Evolutionary conservation across 2,888 invertebrate species (phyloP), one percentile per base, ranked within the genome.

Genomic region (Synergus itoensis): DNA sequence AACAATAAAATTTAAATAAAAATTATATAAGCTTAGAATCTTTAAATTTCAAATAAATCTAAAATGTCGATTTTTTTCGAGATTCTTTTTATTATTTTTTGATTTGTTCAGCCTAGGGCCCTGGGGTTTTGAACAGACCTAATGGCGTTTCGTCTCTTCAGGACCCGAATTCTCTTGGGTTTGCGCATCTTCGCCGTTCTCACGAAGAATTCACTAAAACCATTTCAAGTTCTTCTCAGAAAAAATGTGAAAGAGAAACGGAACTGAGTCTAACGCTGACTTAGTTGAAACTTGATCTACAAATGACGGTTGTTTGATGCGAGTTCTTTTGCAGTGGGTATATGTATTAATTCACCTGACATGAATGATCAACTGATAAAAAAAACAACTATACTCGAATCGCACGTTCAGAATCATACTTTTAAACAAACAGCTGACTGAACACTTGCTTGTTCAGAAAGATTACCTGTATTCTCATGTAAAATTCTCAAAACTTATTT

Each of bases 91-190:
- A 73, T 77, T 73, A 18, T 36, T 43, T 5, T 67, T 5, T 3
- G 36, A 41, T 18, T 67, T 41, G 7, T 43, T 36, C 36, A n/a
- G 5, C 21, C 41, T 57, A 62, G 41, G 64, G 80, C 76, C 21
- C 48, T 57, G 53, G 57, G 75, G 63, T 62, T 63, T 73, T 80
- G 82, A 82, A 90, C 91, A 89, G 87, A 91, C 91, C 91, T 91
- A 89, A 91, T 91, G 82, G 91, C 91, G 85, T 91, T 91, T 85
- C 88, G 89, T 81, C 91, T 90, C 87, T 88, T 88, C 81, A 91
- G 87, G 77, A 79, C 88, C 79, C 91, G 90, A 81, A 87, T 84
- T 84, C 88, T 89, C 83, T 86, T 83, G 80, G 88, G 84, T 43
- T 79, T 82, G 65, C 80, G 84, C 80, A 80, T 76, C 81, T 82